phyloP scores from a whole-genome alignment of 2,113 vertebrate species.

The Ia io region DNA sequence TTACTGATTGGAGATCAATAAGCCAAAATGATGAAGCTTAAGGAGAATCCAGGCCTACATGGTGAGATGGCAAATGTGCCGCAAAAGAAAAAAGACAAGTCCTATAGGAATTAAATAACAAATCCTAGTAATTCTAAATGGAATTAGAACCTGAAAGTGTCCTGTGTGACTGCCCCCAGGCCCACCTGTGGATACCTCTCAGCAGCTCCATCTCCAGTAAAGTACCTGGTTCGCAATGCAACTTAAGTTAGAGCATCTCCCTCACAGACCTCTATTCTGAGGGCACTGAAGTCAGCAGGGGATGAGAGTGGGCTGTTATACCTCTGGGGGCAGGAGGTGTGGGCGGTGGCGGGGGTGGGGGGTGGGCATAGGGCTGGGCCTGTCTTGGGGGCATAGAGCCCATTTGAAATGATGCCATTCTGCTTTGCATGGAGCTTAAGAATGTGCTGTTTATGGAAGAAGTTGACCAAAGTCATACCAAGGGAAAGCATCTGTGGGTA shows the following conservation, averaged over 20 bases:
- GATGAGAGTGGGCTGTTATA: neutral
- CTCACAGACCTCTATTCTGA: neutral
- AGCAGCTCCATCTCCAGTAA: conserved; percentile 64
- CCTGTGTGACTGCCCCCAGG: conserved; percentile 33
- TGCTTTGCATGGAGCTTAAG: neutral
- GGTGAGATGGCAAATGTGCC: conserved; percentile 27
- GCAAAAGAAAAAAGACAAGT: neutral
- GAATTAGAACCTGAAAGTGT: conserved; percentile 37
- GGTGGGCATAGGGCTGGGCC: neutral
- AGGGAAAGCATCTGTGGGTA: neutral
- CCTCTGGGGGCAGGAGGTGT: neutral
- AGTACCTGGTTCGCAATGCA: conserved; percentile 54
- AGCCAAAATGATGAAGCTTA: neutral
- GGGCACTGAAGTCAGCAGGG: neutral
- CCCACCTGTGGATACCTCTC: conserved; percentile 55
- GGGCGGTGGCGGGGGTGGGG: no score
- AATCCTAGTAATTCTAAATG: conserved; percentile 43
- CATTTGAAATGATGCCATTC: neutral
- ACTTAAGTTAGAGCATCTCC: conserved; percentile 24
- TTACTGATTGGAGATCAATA: neutral
- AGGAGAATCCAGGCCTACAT: neutral
- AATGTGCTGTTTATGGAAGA: neutral
- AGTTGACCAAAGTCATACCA: neutral
- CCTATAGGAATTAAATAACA: conserved; percentile 24
- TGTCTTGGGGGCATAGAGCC: neutral